phyloP scores from a whole-genome alignment of 2,797 vertebrate species.

The Galagoides demidoff region DNA sequence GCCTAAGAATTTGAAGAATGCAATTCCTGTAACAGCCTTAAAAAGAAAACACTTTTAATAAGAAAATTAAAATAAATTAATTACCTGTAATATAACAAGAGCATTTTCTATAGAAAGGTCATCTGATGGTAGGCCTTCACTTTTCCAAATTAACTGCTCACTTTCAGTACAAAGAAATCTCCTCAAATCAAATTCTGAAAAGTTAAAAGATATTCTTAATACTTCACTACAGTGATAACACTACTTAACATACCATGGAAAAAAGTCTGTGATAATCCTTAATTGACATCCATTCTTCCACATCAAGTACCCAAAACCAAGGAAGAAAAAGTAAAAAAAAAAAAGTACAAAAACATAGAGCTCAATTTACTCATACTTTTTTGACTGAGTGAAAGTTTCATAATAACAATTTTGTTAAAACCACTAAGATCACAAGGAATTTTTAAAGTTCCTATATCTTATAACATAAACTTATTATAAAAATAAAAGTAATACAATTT shows the following conservation, averaged over 20 bases:
- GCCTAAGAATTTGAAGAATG: slow-evolving; percentile 48
- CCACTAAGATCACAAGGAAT: slow-evolving; percentile 11
- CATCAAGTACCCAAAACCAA: not conserved
- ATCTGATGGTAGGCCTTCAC: slow-evolving; percentile 97
- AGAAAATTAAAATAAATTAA: slow-evolving; percentile 17
- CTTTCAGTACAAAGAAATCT: slow-evolving; percentile 97
- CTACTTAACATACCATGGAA: not conserved
- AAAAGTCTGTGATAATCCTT: not conserved
- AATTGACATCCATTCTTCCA: not conserved
- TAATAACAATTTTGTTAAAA: slow-evolving; percentile 29
- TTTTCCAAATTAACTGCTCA: slow-evolving; percentile 98
- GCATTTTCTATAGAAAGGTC: slow-evolving; percentile 99
- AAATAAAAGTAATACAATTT: slow-evolving; percentile 34
- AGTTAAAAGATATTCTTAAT: slow-evolving; percentile 57
- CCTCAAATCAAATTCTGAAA: slow-evolving; percentile 94
- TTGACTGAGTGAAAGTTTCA: slow-evolving; percentile 6
- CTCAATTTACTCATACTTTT: not conserved
- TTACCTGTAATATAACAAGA: slow-evolving; percentile 97
- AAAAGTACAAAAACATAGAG: not conserved
- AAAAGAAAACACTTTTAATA: slow-evolving; percentile 54
- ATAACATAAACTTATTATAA: slow-evolving; percentile 18
- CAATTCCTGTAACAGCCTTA: not conserved
- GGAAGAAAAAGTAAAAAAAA: not conserved
- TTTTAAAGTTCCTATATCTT: not conserved
- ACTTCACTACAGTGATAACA: slow-evolving; percentile 1